Base-by-base conservation (phyloP, 2,113 vertebrate species). In the Ciconia boyciana region DNA sequence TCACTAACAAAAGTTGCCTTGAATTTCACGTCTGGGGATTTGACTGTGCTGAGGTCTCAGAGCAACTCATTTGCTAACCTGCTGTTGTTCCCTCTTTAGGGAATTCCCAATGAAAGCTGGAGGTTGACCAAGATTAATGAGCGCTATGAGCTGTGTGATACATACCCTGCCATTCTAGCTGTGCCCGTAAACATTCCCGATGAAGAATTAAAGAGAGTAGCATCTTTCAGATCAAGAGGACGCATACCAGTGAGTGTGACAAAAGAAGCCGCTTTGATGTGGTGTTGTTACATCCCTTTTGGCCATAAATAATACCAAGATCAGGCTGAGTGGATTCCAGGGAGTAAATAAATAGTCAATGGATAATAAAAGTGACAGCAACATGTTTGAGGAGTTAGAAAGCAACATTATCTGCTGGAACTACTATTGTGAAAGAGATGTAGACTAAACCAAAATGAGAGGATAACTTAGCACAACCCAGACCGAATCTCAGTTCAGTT, bases 31-130 rank as follows among this genome's bases (percentile, higher is more conserved):
- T 89, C 87, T 70, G 60, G 83, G 31, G 26, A 60, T 93, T 81
- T 84, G 48, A 49, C 74, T 79, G 61, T 81, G 70, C 39, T 46
- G 44, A 85, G n/a, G 66, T 70, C 72, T 90, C 62, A 19, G 66
- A 76, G 62, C 43, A 86, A 29, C 24, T 94, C 4, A 19, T 91
- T 93, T 94, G 57, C 89, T 97, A 83, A 96, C 44, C 28, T 84
- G 89, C 89, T 81, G 39, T 90, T 91, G 34, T 97, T 94, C 81
- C 83, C 62, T 80, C 32, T 91, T 20, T 16, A 99, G 99, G 99
- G 99, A 36, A 98, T 99, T 94, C 99, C 99, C 11, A 99, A 99
- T 76, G 99, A 99, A 98, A 99, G 99, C 96, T 99, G 99, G 99
- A 99, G 99, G 96, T 88, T 99, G 89, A 98, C 99, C 25, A 99